A percentile compares a stretch with the other conserved stretches of the same genome.
These are phyloP conservation scores for Tympanoctomys barrerae DNA, from an alignment of 2,797 vertebrate species.

Conservation along the genomic window DNA sequence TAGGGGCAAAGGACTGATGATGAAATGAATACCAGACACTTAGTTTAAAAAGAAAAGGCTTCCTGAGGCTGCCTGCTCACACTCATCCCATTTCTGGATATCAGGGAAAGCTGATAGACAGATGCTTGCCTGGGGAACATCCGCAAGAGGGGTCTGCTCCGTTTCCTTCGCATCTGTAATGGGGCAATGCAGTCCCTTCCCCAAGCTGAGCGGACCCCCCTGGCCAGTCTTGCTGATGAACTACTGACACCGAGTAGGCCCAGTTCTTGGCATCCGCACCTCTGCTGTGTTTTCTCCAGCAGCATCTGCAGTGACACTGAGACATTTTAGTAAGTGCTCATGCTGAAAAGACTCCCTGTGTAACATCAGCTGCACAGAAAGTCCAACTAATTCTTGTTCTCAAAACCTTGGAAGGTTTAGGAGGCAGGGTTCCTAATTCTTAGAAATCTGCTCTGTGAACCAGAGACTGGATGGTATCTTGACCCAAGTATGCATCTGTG, in stretches of 20 bases:
- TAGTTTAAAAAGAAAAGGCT: background rate
- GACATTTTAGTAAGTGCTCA: background rate
- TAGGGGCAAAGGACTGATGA: background rate
- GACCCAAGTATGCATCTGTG: background rate
- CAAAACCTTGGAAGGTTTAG: constrained; percentile 38
- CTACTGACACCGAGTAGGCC: background rate
- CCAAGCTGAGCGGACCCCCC: background rate
- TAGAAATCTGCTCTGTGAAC: constrained; percentile 47
- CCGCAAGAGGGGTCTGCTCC: background rate
- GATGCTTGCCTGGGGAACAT: background rate
- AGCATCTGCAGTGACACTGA: background rate
- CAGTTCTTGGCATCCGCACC: background rate
- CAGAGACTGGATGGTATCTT: background rate
- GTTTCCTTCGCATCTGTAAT: background rate
- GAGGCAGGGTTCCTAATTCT: constrained; percentile 30
- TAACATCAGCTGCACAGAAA: constrained; percentile 35
- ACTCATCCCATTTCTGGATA: background rate
- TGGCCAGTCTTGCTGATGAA: background rate
- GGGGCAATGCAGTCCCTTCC: background rate
- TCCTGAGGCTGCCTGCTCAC: background rate
- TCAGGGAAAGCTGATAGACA: background rate
- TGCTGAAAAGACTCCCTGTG: constrained; percentile 53
- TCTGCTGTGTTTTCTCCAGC: constrained; percentile 11
- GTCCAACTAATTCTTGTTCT: constrained; percentile 34
- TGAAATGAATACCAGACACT: background rate